Base-by-base conservation (phyloP, 2,888 invertebrate species). In the Lithophane socia region DNA sequence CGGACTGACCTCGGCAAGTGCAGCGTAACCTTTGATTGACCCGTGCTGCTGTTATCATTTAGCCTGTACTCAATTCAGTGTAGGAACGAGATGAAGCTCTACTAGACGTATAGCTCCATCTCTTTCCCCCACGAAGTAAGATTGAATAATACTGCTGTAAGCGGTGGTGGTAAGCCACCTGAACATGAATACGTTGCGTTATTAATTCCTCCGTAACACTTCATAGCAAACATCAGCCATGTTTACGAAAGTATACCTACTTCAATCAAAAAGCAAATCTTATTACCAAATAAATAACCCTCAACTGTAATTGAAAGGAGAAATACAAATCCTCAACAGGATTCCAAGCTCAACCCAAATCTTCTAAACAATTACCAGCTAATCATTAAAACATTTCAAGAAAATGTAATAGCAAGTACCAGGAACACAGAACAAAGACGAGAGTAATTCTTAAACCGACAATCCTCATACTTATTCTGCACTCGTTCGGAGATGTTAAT, bases 401-500 rank as follows among this genome's bases (percentile, higher is more conserved):
- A 69, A 83, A 83, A 79, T 83, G 66, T 84, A 67, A 84, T 64
- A 82, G 64, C 77, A 85, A 83, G 80, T 80, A 79, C 79, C 77
- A 74, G 79, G 75, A 79, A 70, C 61, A 77, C 85, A 75, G 81
- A 83, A 87, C 83, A 87, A 90, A 89, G 90, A 75, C 77, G 87
- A 87, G 88, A 90, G 90, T 89, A 81, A 83, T 70, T 87, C 83
- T 84, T 85, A 88, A 88, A 88, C 87, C 86, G 84, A 80, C 87
- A 88, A 91, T 90, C 80, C 86, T 84, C 80, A 93, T 95, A 93
- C 91, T 92, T 93, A 95, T 95, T 93, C 94, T 86, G 88, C 87
- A 88, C 88, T 87, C 92, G 91, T 91, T 85, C 90, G 74, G 66
- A 89, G 93, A 95, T 94, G 94, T 94, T 95, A 95, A 95, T 95